These are phyloP conservation scores for Drosophila subpulchrella DNA, from an alignment of 1,140 invertebrate species.

Conservation along the genomic window DNA sequence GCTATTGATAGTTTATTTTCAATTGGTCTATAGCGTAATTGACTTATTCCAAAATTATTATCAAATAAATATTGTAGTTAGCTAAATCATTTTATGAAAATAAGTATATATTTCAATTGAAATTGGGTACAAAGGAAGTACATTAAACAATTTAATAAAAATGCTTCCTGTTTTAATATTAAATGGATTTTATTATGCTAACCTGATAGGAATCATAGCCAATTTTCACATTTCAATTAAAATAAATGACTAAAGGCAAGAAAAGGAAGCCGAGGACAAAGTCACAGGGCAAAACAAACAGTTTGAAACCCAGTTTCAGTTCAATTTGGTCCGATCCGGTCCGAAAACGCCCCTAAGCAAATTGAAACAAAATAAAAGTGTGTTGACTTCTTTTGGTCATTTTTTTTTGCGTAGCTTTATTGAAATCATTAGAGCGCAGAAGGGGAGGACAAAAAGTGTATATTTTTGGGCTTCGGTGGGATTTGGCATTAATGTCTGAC, in stretches of 20 bases:
- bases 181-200: not conserved
- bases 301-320: constrained; percentile 19
- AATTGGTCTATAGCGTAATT: not conserved
- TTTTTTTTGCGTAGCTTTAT: constrained; percentile 58
- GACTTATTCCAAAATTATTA: too few relatives aligned
- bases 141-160: not conserved
- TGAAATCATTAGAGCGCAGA: constrained; percentile 77
- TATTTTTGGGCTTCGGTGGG: constrained; percentile 4
- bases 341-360: constrained; percentile 48
- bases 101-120: not conserved
- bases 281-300: constrained; percentile 41
- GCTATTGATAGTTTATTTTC: not conserved
- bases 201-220: constrained; percentile 31
- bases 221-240: constrained; percentile 67
- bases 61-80: too few relatives aligned
- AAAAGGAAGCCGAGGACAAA: constrained; percentile 10
- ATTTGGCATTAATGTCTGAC: constrained; percentile 68
- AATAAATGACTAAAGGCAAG: constrained; percentile 46
- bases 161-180: not conserved
- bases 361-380: constrained; percentile 76
- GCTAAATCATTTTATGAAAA: not conserved
- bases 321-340: constrained; percentile 35
- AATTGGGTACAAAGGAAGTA: too few relatives aligned
- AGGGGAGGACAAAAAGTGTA: constrained; percentile 25
- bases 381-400: constrained; percentile 40